phyloP scores from a whole-genome alignment of 2,888 invertebrate species.

The Sclerodermus sp. region DNA sequence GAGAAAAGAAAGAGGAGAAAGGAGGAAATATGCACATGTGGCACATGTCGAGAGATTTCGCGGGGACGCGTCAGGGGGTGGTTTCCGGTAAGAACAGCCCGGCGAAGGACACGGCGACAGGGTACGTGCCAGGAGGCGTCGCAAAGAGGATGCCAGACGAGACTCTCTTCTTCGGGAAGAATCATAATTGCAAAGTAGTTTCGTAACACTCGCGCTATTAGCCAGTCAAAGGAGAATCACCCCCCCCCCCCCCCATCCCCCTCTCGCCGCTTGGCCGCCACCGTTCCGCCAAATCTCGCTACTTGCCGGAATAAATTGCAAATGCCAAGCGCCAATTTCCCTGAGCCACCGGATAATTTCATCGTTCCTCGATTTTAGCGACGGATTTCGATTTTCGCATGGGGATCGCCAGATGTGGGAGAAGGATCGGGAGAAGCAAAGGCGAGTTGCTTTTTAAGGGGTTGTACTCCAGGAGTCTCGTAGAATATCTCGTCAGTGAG shows the following conservation, averaged over 20 bases:
- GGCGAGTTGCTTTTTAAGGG: no score
- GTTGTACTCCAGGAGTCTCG: background rate
- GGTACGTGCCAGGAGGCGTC: conserved; percentile 7
- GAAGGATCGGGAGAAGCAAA: no score
- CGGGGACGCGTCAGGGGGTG: no score
- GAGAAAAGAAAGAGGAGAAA: conserved; percentile 9
- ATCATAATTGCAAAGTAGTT: conserved; percentile 44
- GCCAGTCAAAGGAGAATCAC: conserved; percentile 5
- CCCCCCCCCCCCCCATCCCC: background rate
- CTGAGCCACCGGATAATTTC: no score
- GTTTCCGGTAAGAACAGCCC: no score
- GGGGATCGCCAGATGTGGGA: no score
- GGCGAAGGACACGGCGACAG: background rate
- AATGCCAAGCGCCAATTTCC: conserved; percentile 25
- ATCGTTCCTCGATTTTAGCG: no score
- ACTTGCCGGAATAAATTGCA: conserved; percentile 37
- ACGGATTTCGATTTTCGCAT: no score
- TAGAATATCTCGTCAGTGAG: background rate
- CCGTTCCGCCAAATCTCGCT: conserved; percentile 30
- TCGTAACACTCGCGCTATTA: conserved; percentile 17
- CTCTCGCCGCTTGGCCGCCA: conserved; percentile 7
- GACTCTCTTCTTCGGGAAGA: conserved; percentile 17
- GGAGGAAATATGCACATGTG: conserved; percentile 11
- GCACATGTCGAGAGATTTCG: background rate
- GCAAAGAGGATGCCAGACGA: conserved; percentile 11